phyloP scores from a whole-genome alignment of 2,797 vertebrate genomes.

The Novumbra hubbsi region DNA sequence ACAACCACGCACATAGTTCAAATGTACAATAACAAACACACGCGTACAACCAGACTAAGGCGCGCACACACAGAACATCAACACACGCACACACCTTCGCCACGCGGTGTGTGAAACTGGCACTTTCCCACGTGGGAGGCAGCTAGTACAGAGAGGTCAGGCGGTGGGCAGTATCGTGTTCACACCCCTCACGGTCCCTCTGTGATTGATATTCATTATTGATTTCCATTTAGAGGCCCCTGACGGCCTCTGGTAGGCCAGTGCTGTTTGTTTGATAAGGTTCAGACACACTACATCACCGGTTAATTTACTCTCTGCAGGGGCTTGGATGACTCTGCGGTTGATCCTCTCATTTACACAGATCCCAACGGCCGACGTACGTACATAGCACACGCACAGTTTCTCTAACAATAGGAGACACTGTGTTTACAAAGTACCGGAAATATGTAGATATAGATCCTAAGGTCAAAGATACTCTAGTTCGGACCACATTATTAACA shows the following conservation, averaged over 20 bases:
- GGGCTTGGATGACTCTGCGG: background rate
- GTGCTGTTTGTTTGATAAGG: constrained; percentile 19
- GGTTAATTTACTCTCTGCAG: constrained; percentile 5
- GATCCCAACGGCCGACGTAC: no score
- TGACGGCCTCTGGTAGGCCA: constrained; percentile 11
- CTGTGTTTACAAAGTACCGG: background rate
- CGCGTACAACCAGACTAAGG: background rate
- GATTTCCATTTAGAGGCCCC: constrained; percentile 27
- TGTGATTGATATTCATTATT: constrained; percentile 27
- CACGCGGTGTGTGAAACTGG: constrained; percentile 6
- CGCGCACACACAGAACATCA: background rate
- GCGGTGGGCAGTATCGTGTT: constrained; percentile 34
- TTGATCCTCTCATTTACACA: background rate
- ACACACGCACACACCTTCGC: background rate
- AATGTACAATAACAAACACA: background rate
- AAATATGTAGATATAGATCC: background rate
- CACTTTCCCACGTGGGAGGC: constrained; percentile 8
- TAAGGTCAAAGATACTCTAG: background rate
- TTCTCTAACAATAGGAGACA: background rate
- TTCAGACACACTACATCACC: constrained; percentile 8
- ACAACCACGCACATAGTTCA: background rate
- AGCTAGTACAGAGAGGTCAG: constrained; percentile 20
- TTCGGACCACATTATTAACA: background rate
- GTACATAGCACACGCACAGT: background rate
- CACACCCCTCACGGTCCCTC: constrained; percentile 16